Base-by-base conservation (phyloP, 1,140 invertebrate genomes). In the Rhopalosiphum maidis region DNA sequence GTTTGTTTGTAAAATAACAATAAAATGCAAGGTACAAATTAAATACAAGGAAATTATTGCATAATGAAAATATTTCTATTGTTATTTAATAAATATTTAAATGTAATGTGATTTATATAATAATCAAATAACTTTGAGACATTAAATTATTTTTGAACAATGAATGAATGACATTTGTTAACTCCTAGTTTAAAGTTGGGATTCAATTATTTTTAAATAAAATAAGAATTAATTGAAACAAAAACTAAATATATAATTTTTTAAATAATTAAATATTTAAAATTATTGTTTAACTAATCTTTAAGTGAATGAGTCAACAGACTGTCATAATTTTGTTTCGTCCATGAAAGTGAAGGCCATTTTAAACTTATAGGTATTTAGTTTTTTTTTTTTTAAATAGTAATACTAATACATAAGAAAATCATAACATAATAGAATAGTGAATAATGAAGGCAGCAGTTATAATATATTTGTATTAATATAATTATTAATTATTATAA, bases 321-420 rank as follows among this genome's bases (percentile, higher is more conserved):
- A 41, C 23, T 90, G 25, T 60, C 89, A 90, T 90, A 90, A 43
- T 90, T 90, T 25, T 30, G 11, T 43, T 43, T 90, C 43, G 89
- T 90, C 89, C 89, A 90, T 90, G 89, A 90, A 90, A 90, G 37
- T 41, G 89, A 90, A 90, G 89, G 89, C 43, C 35, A 90, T 60
- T 90, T 23, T 60, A 60, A 41, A 90, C 15, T 60, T 90, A 11
- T 60, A 60, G 30, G 60, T 68, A 68, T 68, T 68, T 60, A 60
- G 1, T 60, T 60, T 41, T 55, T 43, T 41, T 55, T 55, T 46
- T 35, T 89, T 90, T 11, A 89, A 55, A 60, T 68, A 68, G 30
- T n/a, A 30, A n/a, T 68, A 30, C 4, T 11, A 68, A 30, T 68
- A 51, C 30, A n/a, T 35, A 90, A 68, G 35, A 90, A 90, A 15